Base-by-base conservation (phyloP, 2,113 vertebrate species). In the Epinephelus lanceolatus region DNA sequence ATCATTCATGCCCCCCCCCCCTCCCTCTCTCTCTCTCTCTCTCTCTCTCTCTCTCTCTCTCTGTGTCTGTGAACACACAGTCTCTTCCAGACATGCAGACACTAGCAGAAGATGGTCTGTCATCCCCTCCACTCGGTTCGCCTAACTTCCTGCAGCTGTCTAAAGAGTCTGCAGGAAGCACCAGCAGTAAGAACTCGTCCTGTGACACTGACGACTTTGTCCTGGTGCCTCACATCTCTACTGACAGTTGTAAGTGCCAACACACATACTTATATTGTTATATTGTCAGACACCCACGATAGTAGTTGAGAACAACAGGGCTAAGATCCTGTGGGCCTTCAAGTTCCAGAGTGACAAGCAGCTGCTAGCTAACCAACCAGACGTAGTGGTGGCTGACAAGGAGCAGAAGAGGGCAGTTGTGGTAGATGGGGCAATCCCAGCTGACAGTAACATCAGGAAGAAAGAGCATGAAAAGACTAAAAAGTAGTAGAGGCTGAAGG, bases 151-250 rank as follows among this genome's bases (percentile, higher is more conserved):
- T 99, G 78, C 98, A 99, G 90, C 96, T 98, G 79, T 99, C 98
- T 91, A 99, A 97, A 91, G 98, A 98, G 83, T 99, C 98, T 45
- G 97, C 96, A 69, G 98, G 97, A 90, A 97, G 97, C 89, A 98
- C 97, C 90, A 99, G 98, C 95, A 96, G 96, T 60, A 99, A 98
- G 95, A 98, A 97, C 94, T 99, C 98, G 5, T 99, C 98, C 63
- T 96, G 97, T 78, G 98, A 99, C 94, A 98, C 97, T 4, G 98
- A 99, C 56, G 98, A 99, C 93, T 99, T 99, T 89, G 98, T 99
- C 81, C 96, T 99, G 90, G 97, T 99, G 81, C 98, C 98, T 18
- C 96, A 99, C 95, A 95, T 98, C 86, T 96, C 97, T 33, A 95
- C 96, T 81, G 97, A 99, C 83, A 91, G 90, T 83, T 93, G 92